Percentiles rank a stretch among this genome's conserved stretches.
phyloP scores from a whole-genome alignment of 2,113 vertebrate genomes.

The Cyprinodon brontotheroides region DNA sequence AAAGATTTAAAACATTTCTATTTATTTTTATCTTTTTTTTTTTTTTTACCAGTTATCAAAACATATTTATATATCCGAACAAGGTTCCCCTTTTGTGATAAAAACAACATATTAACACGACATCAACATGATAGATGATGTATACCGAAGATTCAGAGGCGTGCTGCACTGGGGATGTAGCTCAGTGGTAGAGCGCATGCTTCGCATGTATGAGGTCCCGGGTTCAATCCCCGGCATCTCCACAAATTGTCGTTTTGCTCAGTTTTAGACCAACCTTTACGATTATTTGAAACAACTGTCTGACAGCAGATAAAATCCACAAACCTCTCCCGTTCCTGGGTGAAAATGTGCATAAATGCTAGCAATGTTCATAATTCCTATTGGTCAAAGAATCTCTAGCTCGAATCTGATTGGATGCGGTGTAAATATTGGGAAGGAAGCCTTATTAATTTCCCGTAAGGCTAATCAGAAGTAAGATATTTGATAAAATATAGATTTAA shows the following conservation, averaged over 20 bases:
- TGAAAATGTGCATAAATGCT: no score
- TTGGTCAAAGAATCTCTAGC: constrained; percentile 30
- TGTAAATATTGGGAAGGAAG: background rate
- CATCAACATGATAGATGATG: no score
- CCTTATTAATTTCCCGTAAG: background rate
- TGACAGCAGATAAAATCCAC: no score
- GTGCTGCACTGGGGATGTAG: constrained; percentile 79
- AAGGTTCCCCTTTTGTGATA: no score
- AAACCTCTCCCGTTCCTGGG: no score
- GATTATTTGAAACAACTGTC: no score
- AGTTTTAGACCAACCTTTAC: background rate
- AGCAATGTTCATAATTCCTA: background rate
- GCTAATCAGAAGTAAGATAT: background rate
- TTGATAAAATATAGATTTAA: background rate
- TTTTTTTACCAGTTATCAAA: background rate
- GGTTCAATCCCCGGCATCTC: constrained; percentile 88
- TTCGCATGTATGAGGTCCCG: constrained; percentile 87
- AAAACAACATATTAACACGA: no score
- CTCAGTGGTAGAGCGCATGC: constrained; percentile 89
- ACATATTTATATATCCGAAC: no score
- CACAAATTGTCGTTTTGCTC: constrained; percentile 28
- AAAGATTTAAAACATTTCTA: background rate
- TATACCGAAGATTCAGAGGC: accelerated
- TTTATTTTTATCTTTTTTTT: no score
- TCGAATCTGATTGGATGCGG: constrained; percentile 40